A percentile compares a stretch with the other conserved stretches of the same genome.
phyloP scores from a whole-genome alignment of 2,113 vertebrate genomes.

The Channa maculata region DNA sequence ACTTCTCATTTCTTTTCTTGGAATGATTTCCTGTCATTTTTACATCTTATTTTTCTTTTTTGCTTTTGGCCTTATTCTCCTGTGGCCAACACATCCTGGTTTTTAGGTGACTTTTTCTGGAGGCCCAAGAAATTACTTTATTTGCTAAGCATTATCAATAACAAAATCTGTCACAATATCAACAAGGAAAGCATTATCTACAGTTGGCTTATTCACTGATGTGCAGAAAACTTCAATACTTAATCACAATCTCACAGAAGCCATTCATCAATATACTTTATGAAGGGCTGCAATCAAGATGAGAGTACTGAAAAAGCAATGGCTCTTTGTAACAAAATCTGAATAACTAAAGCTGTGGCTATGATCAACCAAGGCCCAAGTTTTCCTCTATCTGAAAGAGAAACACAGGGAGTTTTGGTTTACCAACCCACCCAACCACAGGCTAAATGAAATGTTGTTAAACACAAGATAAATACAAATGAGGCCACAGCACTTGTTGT shows the following conservation, averaged over 20 bases:
- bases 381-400: slow-evolving; percentile 21
- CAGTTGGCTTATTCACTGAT: not conserved
- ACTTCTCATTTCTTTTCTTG: no score
- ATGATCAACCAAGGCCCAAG: not conserved
- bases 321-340: not conserved
- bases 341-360: slow-evolving; percentile 10
- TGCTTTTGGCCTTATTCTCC: not conserved
- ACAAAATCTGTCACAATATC: not conserved
- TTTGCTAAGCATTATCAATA: slow-evolving; percentile 8
- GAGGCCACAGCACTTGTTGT: slow-evolving; percentile 46
- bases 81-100: not conserved
- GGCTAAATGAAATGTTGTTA: slow-evolving; percentile 55
- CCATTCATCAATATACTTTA: not conserved
- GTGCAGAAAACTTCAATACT: slow-evolving; percentile 21
- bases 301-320: not conserved
- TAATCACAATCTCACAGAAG: not conserved
- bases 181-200: slow-evolving; percentile 11
- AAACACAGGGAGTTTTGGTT: slow-evolving; percentile 25
- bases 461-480: slow-evolving; percentile 68
- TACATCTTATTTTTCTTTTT: not conserved
- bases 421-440: slow-evolving; percentile 20
- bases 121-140: not conserved
- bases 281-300: slow-evolving; percentile 2
- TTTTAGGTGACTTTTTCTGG: not conserved
- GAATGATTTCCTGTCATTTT: no score